Base-by-base conservation (phyloP, 2,113 vertebrate genomes). In the Zapus hudsonius region DNA sequence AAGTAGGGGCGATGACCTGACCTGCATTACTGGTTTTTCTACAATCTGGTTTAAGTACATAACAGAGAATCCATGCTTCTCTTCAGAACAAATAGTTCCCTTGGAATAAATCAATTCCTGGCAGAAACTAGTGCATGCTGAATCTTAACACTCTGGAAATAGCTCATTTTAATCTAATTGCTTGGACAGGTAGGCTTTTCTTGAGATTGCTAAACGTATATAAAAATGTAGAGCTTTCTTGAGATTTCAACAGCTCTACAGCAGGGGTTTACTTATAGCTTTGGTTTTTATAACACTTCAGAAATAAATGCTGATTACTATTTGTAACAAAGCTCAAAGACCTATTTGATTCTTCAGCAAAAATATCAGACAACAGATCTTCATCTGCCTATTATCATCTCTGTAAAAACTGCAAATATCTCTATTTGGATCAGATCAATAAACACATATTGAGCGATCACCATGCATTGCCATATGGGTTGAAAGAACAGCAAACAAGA, bases 101-200 rank as follows among this genome's bases (percentile, higher is more conserved):
- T 70, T 89, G 7, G 29, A 91, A 90, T 72, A 90, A 52, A 92
- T 59, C 59, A 70, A 89, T 33, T 13, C 36, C 38, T 64, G 87
- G 91, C 76, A 92, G 47, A 44, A 72, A 33, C 8, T 61, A 47
- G 31, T 67, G 17, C 6, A 15, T 44, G 44, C 36, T 88, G 83
- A 94, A n/a, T 67, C 73, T 88, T 76, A 89, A 84, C 33, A 23
- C 40, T 80, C 27, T 70, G 10, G 0, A 13, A 69, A 87, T 0
- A 3, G 19, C 6, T 94, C 64, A 76, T 76, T 90, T 87, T 75
- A 79, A 73, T 92, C 83, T 78, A 57, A 59, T n/a, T 80, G 13
- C 40, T 94, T 79, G 61, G 88, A 87, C 25, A 76, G 80, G 44
- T 73, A 36, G 47, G n/a, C 12, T 33, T 96, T 94, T 95, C 44